These are phyloP conservation scores for Megaceryle alcyon DNA, from an alignment of 2,797 vertebrate species.

Conservation along the genomic window DNA sequence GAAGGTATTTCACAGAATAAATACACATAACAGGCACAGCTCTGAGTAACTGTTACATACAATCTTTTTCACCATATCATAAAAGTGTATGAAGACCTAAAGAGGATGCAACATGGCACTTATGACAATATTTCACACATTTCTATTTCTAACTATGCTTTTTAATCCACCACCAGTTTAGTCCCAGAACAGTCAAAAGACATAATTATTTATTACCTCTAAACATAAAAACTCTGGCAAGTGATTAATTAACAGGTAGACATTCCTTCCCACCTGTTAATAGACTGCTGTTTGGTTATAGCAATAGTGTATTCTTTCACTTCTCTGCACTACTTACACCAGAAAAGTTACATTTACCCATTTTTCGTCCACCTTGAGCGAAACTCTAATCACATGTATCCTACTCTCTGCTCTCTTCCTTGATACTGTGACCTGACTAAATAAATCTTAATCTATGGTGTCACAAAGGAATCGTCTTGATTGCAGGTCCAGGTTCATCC, in stretches of 20 bases:
- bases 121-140: not conserved
- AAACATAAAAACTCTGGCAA: not conserved
- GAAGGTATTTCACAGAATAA: not conserved
- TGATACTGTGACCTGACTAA: not conserved
- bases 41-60: not conserved
- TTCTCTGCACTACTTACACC: not conserved
- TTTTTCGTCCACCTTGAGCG: not conserved
- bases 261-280: not conserved
- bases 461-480: not conserved
- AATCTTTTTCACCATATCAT: not conserved
- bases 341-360: not conserved
- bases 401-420: not conserved
- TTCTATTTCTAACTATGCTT: not conserved
- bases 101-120: not conserved
- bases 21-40: not conserved
- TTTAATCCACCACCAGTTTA: not conserved
- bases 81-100: not conserved
- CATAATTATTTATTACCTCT: not conserved
- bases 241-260: not conserved
- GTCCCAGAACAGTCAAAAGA: not conserved
- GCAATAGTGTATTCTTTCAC: not conserved
- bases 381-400: not conserved
- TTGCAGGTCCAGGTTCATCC: not conserved
- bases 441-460: not conserved
- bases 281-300: not conserved